Evolutionary conservation across 1,140 invertebrate genomes (phyloP), one percentile per base, ranked within the genome.

Genomic region (Brachionus rotundiformis): DNA sequence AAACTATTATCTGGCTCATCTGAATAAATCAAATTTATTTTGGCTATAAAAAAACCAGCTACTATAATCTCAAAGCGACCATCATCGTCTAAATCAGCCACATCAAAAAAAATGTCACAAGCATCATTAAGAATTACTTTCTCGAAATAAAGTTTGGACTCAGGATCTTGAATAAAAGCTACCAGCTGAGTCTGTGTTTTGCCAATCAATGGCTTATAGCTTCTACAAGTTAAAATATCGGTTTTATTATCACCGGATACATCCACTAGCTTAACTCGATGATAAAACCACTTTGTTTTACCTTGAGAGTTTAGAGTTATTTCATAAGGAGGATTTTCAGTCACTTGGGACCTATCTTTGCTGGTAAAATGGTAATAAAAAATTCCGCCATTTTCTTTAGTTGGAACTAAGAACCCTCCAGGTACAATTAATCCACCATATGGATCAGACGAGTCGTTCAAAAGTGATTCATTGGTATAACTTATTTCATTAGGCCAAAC

Each of bases 261-360:
- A 59, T 79, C 76, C 0, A 59, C 76, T 11, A 25, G 47, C 16
- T 16, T 54, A 11, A 79, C 76, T 3, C 76, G 76, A 59, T 79
- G 76, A 79, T 79, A 79, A 63, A 79, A 79, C 76, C 76, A 79
- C 13, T 79, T 63, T 1, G 31, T 63, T 79, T 79, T 79, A 3
- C 68, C 68, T 33, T 79, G 47, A 10, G 47, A 59, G 23, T 54
- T 54, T 0, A 63, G 27, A 0, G 76, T 79, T 23, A 79, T 16
- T 54, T 79, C 76, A 39, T 59, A 59, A 2, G 76, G 27, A 19
- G 76, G 47, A 36, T 39, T 36, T 39, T 54, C 7, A 23, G 76
- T 59, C 33, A 79, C 47, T 39, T 79, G 19, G 3, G 76, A 59
- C 10, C 76, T 31, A 33, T 79, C 76, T 39, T 54, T 41, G 54